Conservation (phyloP, 2,888 invertebrate genomes). For the Melangyna quadrimaculata region DNA sequence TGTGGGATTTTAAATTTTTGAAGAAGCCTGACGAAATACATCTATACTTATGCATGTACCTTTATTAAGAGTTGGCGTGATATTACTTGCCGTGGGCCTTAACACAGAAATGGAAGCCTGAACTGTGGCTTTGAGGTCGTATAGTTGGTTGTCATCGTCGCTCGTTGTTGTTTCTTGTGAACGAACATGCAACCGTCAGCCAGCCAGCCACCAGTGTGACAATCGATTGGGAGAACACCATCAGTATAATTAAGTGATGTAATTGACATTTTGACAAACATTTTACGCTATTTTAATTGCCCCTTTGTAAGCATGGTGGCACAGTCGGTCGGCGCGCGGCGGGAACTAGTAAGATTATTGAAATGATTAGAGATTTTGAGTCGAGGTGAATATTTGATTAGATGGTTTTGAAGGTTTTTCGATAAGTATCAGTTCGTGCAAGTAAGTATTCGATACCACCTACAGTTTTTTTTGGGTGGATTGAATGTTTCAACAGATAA, state of each 20-base stretch:
- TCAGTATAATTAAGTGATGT: slow-evolving; percentile 56
- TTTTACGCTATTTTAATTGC: slow-evolving; percentile 59
- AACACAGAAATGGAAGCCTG: not conserved
- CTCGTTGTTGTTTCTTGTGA: not conserved
- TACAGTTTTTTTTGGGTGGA: not conserved
- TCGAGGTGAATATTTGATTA: slow-evolving; percentile 1
- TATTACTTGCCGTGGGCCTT: slow-evolving; percentile 7
- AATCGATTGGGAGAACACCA: slow-evolving; percentile 20
- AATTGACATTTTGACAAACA: slow-evolving; percentile 65
- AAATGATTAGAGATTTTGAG: not conserved
- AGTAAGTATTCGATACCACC: not conserved
- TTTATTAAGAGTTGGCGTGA: not conserved
- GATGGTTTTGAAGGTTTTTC: not conserved
- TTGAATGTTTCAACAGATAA: not conserved
- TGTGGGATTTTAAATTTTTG: slow-evolving; percentile 11
- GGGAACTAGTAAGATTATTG: not conserved
- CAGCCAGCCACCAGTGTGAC: slow-evolving; percentile 5
- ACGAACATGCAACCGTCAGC: slow-evolving; percentile 17
- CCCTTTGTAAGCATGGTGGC: not conserved
- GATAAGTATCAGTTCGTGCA: not conserved
- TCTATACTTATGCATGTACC: not conserved
- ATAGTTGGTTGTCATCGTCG: not conserved
- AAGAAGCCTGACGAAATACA: slow-evolving; percentile 22
- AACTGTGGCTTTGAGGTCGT: slow-evolving; percentile 24
- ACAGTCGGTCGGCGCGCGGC: too few relatives aligned